Conservation (phyloP, 2,113 vertebrate species). For the Serilophus lunatus region DNA sequence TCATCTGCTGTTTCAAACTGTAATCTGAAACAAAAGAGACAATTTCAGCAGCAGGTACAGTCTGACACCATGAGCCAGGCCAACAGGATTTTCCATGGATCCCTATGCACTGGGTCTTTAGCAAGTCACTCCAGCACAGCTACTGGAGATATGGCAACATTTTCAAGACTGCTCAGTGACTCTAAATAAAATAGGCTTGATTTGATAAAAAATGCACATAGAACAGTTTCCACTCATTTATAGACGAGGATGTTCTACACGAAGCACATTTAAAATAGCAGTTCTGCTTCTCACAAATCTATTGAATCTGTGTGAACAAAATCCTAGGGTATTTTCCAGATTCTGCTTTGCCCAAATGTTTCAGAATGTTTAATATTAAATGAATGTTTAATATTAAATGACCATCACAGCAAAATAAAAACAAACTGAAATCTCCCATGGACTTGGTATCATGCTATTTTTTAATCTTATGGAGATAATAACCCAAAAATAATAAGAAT, state of each 20-base stretch:
- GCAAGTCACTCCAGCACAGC: not conserved
- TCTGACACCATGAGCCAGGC: rapidly evolving
- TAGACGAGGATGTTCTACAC: not conserved
- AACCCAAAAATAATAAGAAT: not conserved
- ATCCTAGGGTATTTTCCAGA: not conserved
- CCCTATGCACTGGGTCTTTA: rapidly evolving
- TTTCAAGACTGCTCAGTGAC: not conserved
- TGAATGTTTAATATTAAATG: not conserved
- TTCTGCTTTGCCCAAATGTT: not conserved
- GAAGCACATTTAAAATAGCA: not conserved
- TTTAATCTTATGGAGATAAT: not conserved
- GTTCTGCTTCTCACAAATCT: not conserved
- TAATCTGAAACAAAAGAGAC: conserved; percentile 62
- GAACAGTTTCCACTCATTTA: not conserved
- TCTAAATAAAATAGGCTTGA: not conserved
- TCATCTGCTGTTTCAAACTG: conserved; percentile 78
- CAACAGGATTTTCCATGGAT: rapidly evolving
- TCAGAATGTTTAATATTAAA: not conserved
- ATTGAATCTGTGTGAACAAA: not conserved
- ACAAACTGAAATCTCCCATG: not conserved
- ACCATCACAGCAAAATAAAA: not conserved
- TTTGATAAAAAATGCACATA: not conserved
- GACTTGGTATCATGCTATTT: not conserved
- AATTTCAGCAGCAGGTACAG: not conserved
- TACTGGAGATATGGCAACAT: not conserved